Evolutionary conservation across 2,113 vertebrate species (phyloP), one percentile per base, ranked within the genome.

Genomic region (Malurus elegans): DNA sequence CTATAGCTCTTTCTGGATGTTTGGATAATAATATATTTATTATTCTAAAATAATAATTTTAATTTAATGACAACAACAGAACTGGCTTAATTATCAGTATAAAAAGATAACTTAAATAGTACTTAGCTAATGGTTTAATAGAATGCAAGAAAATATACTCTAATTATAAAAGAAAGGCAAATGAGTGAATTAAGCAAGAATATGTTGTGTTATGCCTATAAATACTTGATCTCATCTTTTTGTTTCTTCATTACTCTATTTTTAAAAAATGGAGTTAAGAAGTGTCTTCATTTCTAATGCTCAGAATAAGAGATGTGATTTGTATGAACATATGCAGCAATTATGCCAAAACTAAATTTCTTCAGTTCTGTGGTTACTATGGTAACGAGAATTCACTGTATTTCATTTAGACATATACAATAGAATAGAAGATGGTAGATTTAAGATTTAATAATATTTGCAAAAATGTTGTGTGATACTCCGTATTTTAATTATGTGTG

Each of bases 321-420:
- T 97, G 56, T 95, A 88, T 5, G 51, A 97, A 95, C 94, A 95
- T 95, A 96, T 97, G 95, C 89, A 80, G 94, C 91, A 97, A 96
- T 96, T 97, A 96, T 95, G 87, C 85, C 86, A 91, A 96, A 96
- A 95, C 91, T 93, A 96, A 96, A 96, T 95, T 96, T 97, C 92
- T 92, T 93, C 91, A 78, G 72, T 96, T 95, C 96, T 91, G 44
- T 83, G 15, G 94, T 97, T 96, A 78, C 96, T 91, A 96, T 97
- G 92, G 96, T 74, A 96, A 97, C 95, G 45, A 90, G 89, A 95
- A 86, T 86, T 91, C 93, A 80, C 95, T 91, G 87, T 96, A 82
- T 92, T 95, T 96, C 96, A 88, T 95, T 95, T 95, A 94, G 81
- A 80, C 92, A 50, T 90, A 80, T 91, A 92, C 76, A 95, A 88